phyloP scores from a whole-genome alignment of 2,888 invertebrate species.

The Seira musarum region DNA sequence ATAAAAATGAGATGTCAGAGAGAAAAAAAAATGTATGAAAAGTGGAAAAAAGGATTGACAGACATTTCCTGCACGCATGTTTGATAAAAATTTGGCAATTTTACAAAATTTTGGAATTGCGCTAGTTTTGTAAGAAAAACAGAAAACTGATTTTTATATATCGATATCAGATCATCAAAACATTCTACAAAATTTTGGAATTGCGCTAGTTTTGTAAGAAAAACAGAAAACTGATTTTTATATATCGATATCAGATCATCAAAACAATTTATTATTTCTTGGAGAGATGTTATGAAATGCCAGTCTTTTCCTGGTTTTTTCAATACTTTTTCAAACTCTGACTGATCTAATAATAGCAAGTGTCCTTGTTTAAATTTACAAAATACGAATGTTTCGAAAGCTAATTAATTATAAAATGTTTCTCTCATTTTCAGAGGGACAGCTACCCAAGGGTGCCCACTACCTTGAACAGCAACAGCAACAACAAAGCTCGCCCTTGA shows the following conservation, averaged over 20 bases:
- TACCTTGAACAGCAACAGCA: conserved; percentile 77
- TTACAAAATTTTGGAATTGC: conserved; percentile 3
- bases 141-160: neutral
- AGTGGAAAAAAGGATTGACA: conserved; percentile 29
- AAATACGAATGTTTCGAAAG: too few species aligned
- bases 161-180: neutral
- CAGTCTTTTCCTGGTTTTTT: neutral
- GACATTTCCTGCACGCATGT: conserved; percentile 49
- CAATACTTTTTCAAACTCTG: too few species aligned
- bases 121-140: neutral
- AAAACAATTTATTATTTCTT: neutral
- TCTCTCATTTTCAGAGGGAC: conserved; percentile 79
- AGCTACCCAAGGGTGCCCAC: conserved; percentile 83
- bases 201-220: neutral
- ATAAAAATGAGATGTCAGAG: too few species aligned
- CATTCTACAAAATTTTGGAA: neutral
- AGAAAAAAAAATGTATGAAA: neutral
- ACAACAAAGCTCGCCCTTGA: conserved; percentile 24
- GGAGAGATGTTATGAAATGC: neutral
- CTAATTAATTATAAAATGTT: neutral
- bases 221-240: neutral
- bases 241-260: neutral
- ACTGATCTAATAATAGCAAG: too few species aligned
- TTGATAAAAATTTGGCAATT: conserved; percentile 47
- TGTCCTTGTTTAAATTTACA: neutral